Percentiles rank a stretch among this genome's conserved stretches.
Evolutionary conservation across 2,888 invertebrate genomes (phyloP).

Genomic region (Orthonevra nobilis): DNA sequence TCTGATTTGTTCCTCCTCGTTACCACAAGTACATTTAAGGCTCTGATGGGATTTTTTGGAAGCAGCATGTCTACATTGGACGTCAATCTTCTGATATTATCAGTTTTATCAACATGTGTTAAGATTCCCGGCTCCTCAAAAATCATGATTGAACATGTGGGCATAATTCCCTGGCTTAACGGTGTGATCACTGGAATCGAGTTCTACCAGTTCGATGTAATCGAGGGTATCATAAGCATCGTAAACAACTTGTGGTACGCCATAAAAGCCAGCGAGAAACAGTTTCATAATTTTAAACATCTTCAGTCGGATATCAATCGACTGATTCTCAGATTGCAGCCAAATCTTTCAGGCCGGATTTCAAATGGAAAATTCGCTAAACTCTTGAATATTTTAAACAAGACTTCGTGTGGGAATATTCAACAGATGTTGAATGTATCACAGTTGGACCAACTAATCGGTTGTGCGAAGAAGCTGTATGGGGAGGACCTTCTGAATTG

Average conservation of each 20-base stretch:
- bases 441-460: conserved; percentile 75
- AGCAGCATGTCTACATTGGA: conserved; percentile 84
- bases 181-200: conserved; percentile 77
- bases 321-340: conserved; percentile 74
- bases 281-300: conserved; percentile 75
- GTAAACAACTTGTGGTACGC: conserved; percentile 79
- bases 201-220: conserved; percentile 79
- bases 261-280: conserved; percentile 73
- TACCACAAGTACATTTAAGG: conserved; percentile 88
- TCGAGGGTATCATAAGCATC: conserved; percentile 78
- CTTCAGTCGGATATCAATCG: conserved; percentile 74
- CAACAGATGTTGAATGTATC: conserved; percentile 71
- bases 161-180: conserved; percentile 86
- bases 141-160: conserved; percentile 85
- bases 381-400: conserved; percentile 77
- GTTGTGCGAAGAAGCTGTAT: conserved; percentile 75
- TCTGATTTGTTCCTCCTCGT: conserved; percentile 88
- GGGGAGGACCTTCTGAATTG: conserved; percentile 72
- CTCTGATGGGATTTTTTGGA: conserved; percentile 86
- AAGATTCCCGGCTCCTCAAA: conserved; percentile 84
- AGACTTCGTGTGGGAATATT: conserved; percentile 72
- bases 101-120: conserved; percentile 84
- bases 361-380: conserved; percentile 74
- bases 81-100: conserved; percentile 85
- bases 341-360: conserved; percentile 77